A percentile compares a stretch with the other conserved stretches of the same genome.
Conservation (phyloP, 2,797 vertebrate genomes). For the Phoxinus dragarum region DNA sequence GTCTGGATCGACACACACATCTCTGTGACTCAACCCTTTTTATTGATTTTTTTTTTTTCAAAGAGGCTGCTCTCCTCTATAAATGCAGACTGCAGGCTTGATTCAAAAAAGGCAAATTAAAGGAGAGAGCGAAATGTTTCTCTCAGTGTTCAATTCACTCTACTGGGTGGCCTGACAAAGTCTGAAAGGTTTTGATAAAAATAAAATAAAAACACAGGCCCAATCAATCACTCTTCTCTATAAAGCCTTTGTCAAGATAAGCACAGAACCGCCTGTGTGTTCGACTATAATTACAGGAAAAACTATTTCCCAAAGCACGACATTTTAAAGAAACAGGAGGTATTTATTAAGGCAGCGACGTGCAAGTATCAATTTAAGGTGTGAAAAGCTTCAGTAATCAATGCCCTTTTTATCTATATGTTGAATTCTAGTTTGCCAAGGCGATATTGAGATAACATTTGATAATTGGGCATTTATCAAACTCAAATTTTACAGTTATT, state of each 20-base stretch:
- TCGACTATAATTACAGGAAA: slow-evolving; percentile 31
- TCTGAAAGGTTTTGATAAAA: slow-evolving; percentile 27
- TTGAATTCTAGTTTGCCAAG: not conserved
- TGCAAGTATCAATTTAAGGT: not conserved
- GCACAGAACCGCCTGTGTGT: not conserved
- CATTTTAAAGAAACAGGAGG: not conserved
- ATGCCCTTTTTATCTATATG: not conserved
- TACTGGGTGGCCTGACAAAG: slow-evolving; percentile 40
- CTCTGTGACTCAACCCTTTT: slow-evolving; percentile 68
- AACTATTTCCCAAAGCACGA: not conserved
- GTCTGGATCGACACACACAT: slow-evolving; percentile 55
- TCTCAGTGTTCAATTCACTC: slow-evolving; percentile 26
- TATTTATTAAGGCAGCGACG: not conserved
- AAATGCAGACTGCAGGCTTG: slow-evolving; percentile 44
- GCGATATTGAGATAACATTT: not conserved
- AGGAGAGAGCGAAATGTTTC: slow-evolving; percentile 43
- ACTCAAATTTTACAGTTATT: not conserved
- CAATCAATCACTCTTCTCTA: slow-evolving; percentile 40
- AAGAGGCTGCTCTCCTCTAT: slow-evolving; percentile 10
- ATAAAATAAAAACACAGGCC: not conserved
- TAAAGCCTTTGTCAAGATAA: slow-evolving; percentile 36
- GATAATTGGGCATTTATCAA: not conserved
- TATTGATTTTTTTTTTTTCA: slow-evolving; percentile 53
- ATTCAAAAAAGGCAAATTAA: slow-evolving; percentile 56
- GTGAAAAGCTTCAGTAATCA: slow-evolving; percentile 2